Conservation (phyloP, 2,113 vertebrate genomes). For the Gymnorhina tibicen region DNA sequence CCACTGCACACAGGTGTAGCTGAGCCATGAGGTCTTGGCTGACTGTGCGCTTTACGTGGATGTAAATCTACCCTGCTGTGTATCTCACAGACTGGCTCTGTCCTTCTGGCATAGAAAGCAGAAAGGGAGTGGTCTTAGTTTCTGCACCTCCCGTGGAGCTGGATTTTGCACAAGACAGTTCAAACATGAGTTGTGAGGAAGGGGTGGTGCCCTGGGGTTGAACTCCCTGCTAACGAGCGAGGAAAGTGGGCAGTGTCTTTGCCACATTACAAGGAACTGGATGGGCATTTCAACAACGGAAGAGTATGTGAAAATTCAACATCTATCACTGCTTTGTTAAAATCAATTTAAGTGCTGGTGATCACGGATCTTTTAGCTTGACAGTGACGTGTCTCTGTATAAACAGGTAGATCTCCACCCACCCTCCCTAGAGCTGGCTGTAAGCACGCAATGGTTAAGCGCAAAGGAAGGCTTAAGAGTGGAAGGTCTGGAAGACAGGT, state of each 20-base stretch:
- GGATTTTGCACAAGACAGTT: not conserved
- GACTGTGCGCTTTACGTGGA: not conserved
- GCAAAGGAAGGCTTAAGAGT: not conserved
- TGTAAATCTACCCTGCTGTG: not conserved
- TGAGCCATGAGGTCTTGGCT: not conserved
- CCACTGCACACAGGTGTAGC: not conserved
- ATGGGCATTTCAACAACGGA: not conserved
- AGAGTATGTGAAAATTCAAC: not conserved
- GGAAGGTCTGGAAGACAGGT: not conserved
- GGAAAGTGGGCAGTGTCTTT: not conserved
- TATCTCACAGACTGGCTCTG: not conserved
- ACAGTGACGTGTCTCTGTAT: not conserved
- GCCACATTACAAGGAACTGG: not conserved
- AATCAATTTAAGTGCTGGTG: not conserved
- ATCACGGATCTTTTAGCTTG: not conserved
- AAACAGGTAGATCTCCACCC: not conserved
- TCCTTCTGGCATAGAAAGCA: not conserved
- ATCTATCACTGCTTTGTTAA: not conserved
- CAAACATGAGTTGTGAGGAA: not conserved
- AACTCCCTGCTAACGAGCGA: fast-evolving
- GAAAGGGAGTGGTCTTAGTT: not conserved
- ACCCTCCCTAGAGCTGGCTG: not conserved
- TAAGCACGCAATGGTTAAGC: too few relatives aligned
- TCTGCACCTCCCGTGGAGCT: not conserved
- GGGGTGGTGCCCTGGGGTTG: not conserved